Conservation (phyloP, 2,797 vertebrate genomes). For the Sebastes taczanowskii region DNA sequence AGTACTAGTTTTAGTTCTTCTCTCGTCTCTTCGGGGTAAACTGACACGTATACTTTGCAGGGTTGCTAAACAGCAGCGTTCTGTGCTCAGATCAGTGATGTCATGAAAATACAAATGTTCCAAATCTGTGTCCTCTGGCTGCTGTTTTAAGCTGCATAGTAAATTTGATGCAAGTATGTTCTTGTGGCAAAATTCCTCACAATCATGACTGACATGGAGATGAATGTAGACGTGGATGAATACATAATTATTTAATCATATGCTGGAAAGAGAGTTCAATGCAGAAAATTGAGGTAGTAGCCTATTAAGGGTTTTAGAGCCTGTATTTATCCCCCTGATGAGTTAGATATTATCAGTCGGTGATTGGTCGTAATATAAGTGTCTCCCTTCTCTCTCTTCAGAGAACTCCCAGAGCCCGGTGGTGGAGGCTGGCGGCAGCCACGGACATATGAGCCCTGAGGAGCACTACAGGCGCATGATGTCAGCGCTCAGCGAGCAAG, state of each 20-base stretch:
- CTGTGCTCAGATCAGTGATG: not conserved
- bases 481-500: slow-evolving; percentile 91
- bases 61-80: not conserved
- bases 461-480: slow-evolving; percentile 96
- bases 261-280: not conserved
- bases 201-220: not conserved
- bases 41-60: not conserved
- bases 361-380: not conserved
- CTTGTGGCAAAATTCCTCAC: slow-evolving; percentile 12
- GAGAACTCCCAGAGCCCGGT: slow-evolving; percentile 89
- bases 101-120: not conserved
- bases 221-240: slow-evolving; percentile 6
- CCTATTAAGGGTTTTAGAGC: not conserved
- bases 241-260: not conserved
- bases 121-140: slow-evolving; percentile 15
- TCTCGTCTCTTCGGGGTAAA: not conserved
- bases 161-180: not conserved
- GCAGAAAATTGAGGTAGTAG: not conserved
- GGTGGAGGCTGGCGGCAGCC: slow-evolving; percentile 85
- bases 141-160: slow-evolving; percentile 3
- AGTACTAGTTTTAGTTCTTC: not conserved
- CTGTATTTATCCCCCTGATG: not conserved
- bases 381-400: slow-evolving; percentile 58
- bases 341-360: not conserved
- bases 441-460: slow-evolving; percentile 93